phyloP scores from a whole-genome alignment of 2,888 invertebrate species.

The Stenchaetothrips biformis region DNA sequence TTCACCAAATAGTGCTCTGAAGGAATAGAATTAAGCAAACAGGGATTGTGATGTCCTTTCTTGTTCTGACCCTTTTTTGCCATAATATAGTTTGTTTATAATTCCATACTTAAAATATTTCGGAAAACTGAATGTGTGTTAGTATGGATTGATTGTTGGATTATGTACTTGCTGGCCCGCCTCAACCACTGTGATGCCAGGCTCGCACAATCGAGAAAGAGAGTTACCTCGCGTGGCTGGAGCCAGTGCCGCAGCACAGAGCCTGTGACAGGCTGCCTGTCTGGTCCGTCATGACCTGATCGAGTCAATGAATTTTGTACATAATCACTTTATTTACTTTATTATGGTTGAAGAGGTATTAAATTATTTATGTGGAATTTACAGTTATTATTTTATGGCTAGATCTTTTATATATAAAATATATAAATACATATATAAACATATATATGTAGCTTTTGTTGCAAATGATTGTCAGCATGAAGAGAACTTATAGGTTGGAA shows the following conservation, averaged over 20 bases:
- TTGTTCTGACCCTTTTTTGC: conserved; percentile 16
- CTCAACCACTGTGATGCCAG: conserved; percentile 12
- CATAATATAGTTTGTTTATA: conserved; percentile 11
- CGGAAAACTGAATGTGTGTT: background rate
- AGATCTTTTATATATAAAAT: conserved; percentile 32
- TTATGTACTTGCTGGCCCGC: conserved; percentile 22
- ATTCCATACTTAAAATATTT: conserved; percentile 25
- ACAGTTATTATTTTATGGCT: conserved; percentile 34
- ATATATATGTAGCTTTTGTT: conserved; percentile 35
- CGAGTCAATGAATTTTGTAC: conserved; percentile 23
- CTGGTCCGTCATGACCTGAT: conserved; percentile 11
- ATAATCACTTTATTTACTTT: conserved; percentile 22
- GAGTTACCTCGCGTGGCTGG: conserved; percentile 17
- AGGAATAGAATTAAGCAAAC: conserved; percentile 12
- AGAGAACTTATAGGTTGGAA: background rate
- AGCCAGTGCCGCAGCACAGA: conserved; percentile 14
- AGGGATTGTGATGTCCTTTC: conserved; percentile 2
- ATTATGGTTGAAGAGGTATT: conserved; percentile 34
- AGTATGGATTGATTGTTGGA: conserved; percentile 12
- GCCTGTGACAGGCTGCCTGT: background rate
- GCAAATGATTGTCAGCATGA: conserved; percentile 31
- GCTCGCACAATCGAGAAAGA: conserved; percentile 8
- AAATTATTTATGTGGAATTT: conserved; percentile 33
- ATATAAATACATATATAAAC: conserved; percentile 32
- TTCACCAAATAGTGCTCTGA: conserved; percentile 20